Evolutionary conservation across 2,888 invertebrate species (phyloP).

Genomic region (Scrobipalpa costella): DNA sequence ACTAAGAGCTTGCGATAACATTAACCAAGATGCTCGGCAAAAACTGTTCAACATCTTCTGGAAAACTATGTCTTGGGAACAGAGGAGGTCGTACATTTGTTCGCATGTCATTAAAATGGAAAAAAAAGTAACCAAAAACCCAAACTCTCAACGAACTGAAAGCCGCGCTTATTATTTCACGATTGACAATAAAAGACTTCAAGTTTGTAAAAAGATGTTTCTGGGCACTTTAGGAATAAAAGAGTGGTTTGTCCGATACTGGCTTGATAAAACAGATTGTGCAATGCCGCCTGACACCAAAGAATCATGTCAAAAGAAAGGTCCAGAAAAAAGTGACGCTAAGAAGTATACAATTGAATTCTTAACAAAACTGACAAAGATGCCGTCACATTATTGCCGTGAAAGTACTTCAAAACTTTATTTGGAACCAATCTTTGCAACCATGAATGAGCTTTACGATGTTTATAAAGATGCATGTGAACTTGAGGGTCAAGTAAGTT

Average conservation of each 20-base stretch:
- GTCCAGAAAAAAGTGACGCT: neutral
- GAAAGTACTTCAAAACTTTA: too few species aligned
- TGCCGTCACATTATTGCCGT: too few species aligned
- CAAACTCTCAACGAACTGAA: neutral
- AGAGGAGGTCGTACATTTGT: neutral
- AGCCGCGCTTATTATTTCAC: neutral
- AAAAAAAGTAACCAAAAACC: neutral
- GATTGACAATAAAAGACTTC: neutral
- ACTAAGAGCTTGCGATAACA: too few species aligned
- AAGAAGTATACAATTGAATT: too few species aligned
- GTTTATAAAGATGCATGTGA: too few species aligned
- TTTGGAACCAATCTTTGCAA: too few species aligned
- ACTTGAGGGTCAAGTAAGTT: too few species aligned
- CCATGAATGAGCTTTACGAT: too few species aligned
- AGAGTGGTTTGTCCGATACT: conserved; percentile 1
- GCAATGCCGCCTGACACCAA: neutral
- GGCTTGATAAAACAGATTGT: neutral
- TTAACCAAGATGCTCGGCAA: too few species aligned
- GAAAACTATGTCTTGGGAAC: neutral
- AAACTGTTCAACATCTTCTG: too few species aligned
- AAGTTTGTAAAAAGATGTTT: neutral
- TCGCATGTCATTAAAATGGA: neutral
- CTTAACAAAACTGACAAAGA: too few species aligned
- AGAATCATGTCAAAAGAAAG: neutral
- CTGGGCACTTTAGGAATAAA: neutral